Base-by-base conservation (phyloP, 1,140 invertebrate genomes). In the Yoshiicerus persimilis region DNA sequence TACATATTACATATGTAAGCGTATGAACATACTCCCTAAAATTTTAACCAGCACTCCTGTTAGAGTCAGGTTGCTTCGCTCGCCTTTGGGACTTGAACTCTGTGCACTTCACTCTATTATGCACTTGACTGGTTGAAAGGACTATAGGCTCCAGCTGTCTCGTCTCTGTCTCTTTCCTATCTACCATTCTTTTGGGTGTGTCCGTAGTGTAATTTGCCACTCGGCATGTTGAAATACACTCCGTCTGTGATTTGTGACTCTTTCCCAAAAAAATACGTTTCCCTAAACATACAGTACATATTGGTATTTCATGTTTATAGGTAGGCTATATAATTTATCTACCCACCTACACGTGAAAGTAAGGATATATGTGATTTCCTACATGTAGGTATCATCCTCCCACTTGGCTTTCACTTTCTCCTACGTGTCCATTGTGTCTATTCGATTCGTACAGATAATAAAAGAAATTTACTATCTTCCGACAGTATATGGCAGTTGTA, bases 61-160 rank as follows among this genome's bases (percentile, higher is more conserved):
- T 66, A 10, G 64, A 34, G 75, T 36, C 75, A 32, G 32, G 75
- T 80, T 80, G 30, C 32, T 23, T 80, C 11, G 75, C 75, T 80
- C 75, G 75, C 75, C 75, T 80, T 80, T 80, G 75, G 75, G 75
- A 80, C 75, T 38, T 80, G 75, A 80, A 80, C 75, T 80, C 75
- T 80, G 75, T 80, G 75, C 75, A 80, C 75, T 80, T 80, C 75
- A 80, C 75, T 80, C 75, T 80, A 80, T 80, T 80, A 80, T 80
- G 75, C 75, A 80, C 75, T 80, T 80, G 75, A 80, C 75, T 80
- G 75, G 27, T 80, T 80, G 75, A 80, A 80, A 80, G 75, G 75
- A 80, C 75, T 80, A 80, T 80, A 80, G 75, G 32, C 75, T 80
- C 75, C 75, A 80, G 75, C 75, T 80, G 75, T 80, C 75, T 80